Evolutionary conservation across 2,888 invertebrate species (phyloP).

Genomic region (Melipona bicolor): DNA sequence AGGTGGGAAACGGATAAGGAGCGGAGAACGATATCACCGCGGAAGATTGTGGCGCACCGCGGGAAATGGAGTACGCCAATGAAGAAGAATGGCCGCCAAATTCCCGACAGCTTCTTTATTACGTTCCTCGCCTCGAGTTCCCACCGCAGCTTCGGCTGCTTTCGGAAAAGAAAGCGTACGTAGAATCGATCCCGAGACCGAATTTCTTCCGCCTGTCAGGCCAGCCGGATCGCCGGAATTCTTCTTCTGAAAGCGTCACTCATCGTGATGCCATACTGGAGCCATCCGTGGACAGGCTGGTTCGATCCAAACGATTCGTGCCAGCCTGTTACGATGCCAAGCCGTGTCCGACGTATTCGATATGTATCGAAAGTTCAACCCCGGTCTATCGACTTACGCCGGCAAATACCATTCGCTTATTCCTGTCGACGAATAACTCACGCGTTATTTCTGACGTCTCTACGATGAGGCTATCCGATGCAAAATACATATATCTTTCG

Average conservation of each 20-base stretch:
- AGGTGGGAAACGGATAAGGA: not conserved
- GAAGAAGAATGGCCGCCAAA: constrained; percentile 74
- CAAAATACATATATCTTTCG: too few species aligned
- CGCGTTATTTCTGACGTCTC: not conserved
- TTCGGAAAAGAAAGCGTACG: constrained; percentile 45
- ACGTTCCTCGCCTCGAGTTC: constrained; percentile 60
- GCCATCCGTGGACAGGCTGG: too few species aligned
- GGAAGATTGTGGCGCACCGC: constrained; percentile 69
- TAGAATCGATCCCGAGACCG: constrained; percentile 56
- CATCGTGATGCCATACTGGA: not conserved
- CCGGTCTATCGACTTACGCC: not conserved
- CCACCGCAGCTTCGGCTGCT: constrained; percentile 47
- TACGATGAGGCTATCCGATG: too few species aligned
- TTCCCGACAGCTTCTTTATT: constrained; percentile 75
- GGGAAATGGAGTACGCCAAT: constrained; percentile 74
- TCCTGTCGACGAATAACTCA: not conserved
- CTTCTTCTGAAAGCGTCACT: constrained; percentile 56
- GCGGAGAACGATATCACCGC: constrained; percentile 63
- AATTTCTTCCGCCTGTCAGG: constrained; percentile 64
- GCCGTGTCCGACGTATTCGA: not conserved
- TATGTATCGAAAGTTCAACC: not conserved
- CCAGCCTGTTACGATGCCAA: not conserved
- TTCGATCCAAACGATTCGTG: not conserved
- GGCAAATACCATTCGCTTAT: not conserved
- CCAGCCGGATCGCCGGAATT: constrained; percentile 49